phyloP scores from a whole-genome alignment of 2,888 invertebrate species.

The Aethes cnicana region DNA sequence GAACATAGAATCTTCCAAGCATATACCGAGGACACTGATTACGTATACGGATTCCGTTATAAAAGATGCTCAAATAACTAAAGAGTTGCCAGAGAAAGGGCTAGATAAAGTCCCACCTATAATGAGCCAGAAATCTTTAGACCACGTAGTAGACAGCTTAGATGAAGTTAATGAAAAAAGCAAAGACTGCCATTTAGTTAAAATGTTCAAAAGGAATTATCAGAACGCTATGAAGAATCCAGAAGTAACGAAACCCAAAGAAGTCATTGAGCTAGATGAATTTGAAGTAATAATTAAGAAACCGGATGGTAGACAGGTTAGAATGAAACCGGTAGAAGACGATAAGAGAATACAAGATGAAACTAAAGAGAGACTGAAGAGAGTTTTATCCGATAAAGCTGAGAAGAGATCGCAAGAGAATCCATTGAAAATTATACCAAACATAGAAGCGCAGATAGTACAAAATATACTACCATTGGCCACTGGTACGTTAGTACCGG shows the following conservation, averaged over 20 bases:
- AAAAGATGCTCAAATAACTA: constrained; percentile 47
- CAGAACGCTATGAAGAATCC: constrained; percentile 37
- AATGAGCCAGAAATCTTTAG: constrained; percentile 75
- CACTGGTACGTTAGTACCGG: constrained; percentile 61
- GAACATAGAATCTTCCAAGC: constrained; percentile 41
- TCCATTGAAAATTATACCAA: constrained; percentile 33
- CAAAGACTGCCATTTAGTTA: constrained; percentile 33
- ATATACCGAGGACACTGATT: constrained; percentile 43
- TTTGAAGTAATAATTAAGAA: constrained; percentile 70
- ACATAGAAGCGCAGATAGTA: constrained; percentile 36
- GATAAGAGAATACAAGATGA: constrained; percentile 43
- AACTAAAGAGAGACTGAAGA: constrained; percentile 59
- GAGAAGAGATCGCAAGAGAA: constrained; percentile 36
- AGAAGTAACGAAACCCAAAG: constrained; percentile 30
- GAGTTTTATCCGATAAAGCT: constrained; percentile 54
- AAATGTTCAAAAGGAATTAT: constrained; percentile 28
- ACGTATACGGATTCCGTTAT: constrained; percentile 50
- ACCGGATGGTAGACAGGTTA: constrained; percentile 64
- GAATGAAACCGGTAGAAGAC: constrained; percentile 61
- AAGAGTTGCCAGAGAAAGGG: constrained; percentile 44
- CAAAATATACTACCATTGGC: constrained; percentile 46
- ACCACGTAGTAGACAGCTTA: constrained; percentile 70
- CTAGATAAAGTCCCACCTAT: constrained; percentile 58
- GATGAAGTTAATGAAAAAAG: constrained; percentile 33
- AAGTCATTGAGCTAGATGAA: constrained; percentile 45